Base-by-base conservation (phyloP, 2,888 invertebrate species). In the Dichetophora obliterata region DNA sequence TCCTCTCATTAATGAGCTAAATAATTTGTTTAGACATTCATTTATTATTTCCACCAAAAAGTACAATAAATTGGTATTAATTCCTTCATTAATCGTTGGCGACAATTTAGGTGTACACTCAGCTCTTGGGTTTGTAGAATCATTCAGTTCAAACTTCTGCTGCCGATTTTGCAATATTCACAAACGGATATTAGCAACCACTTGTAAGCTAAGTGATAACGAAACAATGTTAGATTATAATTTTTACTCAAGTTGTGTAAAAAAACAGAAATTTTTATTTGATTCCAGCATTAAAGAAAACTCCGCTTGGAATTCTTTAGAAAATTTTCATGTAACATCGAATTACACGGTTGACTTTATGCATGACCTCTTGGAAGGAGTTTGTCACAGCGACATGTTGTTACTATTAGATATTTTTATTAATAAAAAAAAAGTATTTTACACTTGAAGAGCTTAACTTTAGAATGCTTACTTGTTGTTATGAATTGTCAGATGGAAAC, bases 271-370 rank as follows among this genome's bases (percentile, higher is more conserved):
- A 4, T 31, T 4, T 31, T 31, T 31, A 31, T 4, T 5, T 3
- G 5, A 31, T 31, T 70, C 65, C 50, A 70, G 75, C 24, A 31
- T 73, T 19, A 61, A 37, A 61, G 50, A 69, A 63, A 73, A 73
- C n/a, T 78, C 31, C 31, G 31, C 5, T n/a, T n/a, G n/a, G n/a
- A n/a, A 31, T 31, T 5, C 31, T 43, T 65, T 78, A 31, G 43
- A 69, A 31, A 57, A 48, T 54, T 78, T 78, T 74, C 78, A 76
- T 76, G 76, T 78, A n/a, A 76, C 71, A 50, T 74, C 74, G 54
- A 78, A 76, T 65, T 78, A 48, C 52, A 68, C 78, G 24, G 76
- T 78, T 34, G 79, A 80, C 72, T 24, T 79, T 54, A 75, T 80
- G 79, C 79, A 80, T 57, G 77, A 80, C 66, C 43, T 80, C 34